phyloP scores from a whole-genome alignment of 1,140 invertebrate species.

The Branchinecta lindahli region DNA sequence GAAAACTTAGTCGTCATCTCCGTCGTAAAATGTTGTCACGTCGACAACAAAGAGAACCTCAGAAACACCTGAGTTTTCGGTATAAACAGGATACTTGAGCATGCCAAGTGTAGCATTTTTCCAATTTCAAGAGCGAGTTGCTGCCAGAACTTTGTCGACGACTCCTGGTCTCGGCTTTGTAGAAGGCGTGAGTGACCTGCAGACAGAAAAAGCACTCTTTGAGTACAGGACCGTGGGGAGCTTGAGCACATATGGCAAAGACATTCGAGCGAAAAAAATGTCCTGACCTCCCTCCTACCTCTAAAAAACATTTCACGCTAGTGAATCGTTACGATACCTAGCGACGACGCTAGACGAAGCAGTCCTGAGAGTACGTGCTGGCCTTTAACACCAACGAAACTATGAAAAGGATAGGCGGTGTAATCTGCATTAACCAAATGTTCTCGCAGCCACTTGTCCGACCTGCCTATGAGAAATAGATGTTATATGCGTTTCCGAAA shows the following conservation, averaged over 20 bases:
- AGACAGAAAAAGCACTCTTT: conserved; percentile 8
- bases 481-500: conserved; percentile 8
- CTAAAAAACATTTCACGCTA: conserved; percentile 5
- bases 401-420: conserved; percentile 5
- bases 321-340: conserved; percentile 8
- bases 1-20: neutral
- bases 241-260: neutral
- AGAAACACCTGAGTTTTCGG: conserved; percentile 8
- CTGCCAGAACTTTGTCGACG: conserved; percentile 7
- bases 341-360: neutral
- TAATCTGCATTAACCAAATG: conserved; percentile 8
- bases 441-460: conserved; percentile 7
- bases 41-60: conserved; percentile 1
- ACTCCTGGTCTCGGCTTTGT: conserved; percentile 1
- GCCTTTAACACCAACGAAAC: conserved; percentile 5
- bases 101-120: conserved; percentile 5
- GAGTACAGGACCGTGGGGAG: neutral
- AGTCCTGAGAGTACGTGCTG: conserved; percentile 7
- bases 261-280: conserved; percentile 2
- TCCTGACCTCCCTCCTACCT: conserved; percentile 4
- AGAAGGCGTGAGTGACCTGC: conserved; percentile 1
- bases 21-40: conserved; percentile 1
- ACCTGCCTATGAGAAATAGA: conserved; percentile 8
- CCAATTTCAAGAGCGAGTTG: neutral
- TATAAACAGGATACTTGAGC: neutral